Base-by-base conservation (phyloP, 2,888 invertebrate species). In the Hyles lineata region DNA sequence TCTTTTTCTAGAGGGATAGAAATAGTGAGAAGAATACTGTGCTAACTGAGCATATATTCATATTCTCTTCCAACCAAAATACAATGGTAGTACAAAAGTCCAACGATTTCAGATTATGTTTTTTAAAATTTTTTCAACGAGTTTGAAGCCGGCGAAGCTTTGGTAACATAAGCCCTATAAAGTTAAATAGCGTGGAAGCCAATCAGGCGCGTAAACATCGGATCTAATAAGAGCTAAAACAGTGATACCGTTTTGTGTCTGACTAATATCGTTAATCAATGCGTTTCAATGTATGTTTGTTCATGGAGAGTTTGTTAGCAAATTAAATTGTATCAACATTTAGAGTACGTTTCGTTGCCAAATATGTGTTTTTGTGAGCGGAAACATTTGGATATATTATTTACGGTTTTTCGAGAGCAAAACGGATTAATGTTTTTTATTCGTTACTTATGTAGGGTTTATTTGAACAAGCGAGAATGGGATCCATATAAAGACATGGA, bases 151-250 rank as follows among this genome's bases (percentile, higher is more conserved):
- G 23, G 43, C 50, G 23, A 25, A 67, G 67, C 50, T 67, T 50
- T 23, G 67, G 23, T 67, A 43, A 67, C 23, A 67, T 21, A 50
- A 50, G 67, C 43, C 23, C 67, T 43, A 67, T 67, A 21, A 67
- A 67, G 50, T 67, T 67, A 67, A 67, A 67, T 67, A 50, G 67
- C 67, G 67, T 67, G 43, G 67, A 67, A 23, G 17, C 23, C 67
- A 67, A 67, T 67, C 67, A 67, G 23, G 50, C 67, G 67, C 43
- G 67, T 67, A 43, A 67, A 67, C 67, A 67, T 50, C 43, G 67
- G 21, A 67, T 67, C 67, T 50, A 67, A 67, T 50, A 43, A 67
- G 50, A 67, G 43, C 67, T 50, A 50, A 11, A 67, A 50, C 67
- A 50, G 17, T 23, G 23, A 25, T 67, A 67, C 17, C 67, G 50